Base-by-base conservation (phyloP, 2,888 invertebrate species). In the Diaphora mendica region DNA sequence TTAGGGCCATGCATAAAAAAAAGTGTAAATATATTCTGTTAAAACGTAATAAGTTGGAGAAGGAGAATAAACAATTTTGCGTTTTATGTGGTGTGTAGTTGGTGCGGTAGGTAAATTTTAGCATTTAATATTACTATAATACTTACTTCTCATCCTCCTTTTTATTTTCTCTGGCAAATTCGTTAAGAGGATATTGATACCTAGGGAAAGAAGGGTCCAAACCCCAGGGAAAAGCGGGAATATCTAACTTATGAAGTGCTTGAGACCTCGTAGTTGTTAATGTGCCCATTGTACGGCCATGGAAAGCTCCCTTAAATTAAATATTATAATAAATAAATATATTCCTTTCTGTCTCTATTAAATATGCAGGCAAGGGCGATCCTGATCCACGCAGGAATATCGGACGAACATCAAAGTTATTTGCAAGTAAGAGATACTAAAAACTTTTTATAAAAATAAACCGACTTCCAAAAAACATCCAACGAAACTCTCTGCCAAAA, bases 191-290 rank as follows among this genome's bases (percentile, higher is more conserved):
- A 95, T 99, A 99, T 91, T 97, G 98, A 92, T 99, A 99, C 77
- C 95, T 91, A 0, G 99, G 99, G 91, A 99, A 99, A 20, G 96
- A 94, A 11, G 99, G 99, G 26, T 98, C 97, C 0, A 99, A 99
- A 69, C 69, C 69, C 99, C 99, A 99, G 89, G 99, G 98, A 83
- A 99, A 98, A 0, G 98, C 97, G 0, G 99, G 99, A 33, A 99
- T 96, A 91, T 99, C 99, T 77, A 99, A 93, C 94, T 99, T 99
- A 89, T 99, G 99, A 86, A 99, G 98, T 69, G 98, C 97, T 94
- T 99, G 99, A 20, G 99, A 99, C 90, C 99, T 98, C 0, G 99
- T 99, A 0, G 98, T 97, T 0, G 98, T 96, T 33, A 99, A 92
- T 2, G 97, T 96, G 23, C 98, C 99, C 82, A 99, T 96, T 1